Conservation (phyloP, 1,140 invertebrate species). For the Streblospio benedicti region DNA sequence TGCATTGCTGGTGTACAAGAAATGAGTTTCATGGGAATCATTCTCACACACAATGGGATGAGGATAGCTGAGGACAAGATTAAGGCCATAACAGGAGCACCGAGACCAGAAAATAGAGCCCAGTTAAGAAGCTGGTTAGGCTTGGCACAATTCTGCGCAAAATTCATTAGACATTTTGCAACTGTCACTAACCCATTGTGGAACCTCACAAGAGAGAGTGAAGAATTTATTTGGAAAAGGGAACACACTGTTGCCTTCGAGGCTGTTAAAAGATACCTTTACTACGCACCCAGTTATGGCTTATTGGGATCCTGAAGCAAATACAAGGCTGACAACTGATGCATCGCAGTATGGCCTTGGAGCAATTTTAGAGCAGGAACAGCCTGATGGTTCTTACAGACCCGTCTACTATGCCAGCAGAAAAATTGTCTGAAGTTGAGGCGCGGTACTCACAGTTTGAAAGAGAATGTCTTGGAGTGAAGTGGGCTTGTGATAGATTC, state of each 20-base stretch:
- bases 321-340: neutral
- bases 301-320: neutral
- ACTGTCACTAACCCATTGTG: neutral
- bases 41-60: neutral
- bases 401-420: neutral
- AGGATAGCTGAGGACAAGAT: neutral
- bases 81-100: neutral
- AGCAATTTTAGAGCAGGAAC: neutral
- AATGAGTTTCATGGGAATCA: neutral
- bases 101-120: neutral
- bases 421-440: neutral
- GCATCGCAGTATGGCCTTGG: no score
- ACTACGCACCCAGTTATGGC: neutral
- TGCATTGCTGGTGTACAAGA: neutral
- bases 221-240: neutral
- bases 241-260: neutral
- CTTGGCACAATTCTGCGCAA: slow-evolving; percentile 4
- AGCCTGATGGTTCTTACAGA: neutral
- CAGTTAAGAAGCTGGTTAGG: slow-evolving; percentile 4
- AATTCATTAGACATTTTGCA: slow-evolving; percentile 6
- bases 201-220: neutral
- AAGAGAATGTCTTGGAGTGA: neutral
- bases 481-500: neutral
- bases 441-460: neutral
- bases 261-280: neutral